Evolutionary conservation across 2,888 invertebrate genomes (phyloP).

Genomic region (Nomada lathburiana): DNA sequence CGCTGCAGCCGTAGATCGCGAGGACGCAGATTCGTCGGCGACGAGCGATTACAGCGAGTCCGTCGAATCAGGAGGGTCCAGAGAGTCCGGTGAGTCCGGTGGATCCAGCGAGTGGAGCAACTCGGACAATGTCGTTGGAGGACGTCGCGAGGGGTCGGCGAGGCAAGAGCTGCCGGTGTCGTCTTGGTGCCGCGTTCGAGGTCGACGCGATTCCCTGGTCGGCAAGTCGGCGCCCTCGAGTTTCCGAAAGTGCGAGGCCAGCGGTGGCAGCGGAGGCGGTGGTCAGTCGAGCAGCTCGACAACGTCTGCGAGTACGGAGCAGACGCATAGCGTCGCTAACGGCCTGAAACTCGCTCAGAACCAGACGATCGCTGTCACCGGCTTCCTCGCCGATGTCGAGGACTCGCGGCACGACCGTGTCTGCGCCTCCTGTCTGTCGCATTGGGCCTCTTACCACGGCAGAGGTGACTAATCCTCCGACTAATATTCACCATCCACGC

Average conservation of each 20-base stretch:
- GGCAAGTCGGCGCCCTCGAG: slow-evolving; percentile 70
- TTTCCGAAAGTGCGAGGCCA: slow-evolving; percentile 50
- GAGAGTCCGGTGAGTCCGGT: slow-evolving; percentile 48
- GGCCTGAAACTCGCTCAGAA: slow-evolving; percentile 90
- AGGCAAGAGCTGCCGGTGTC: slow-evolving; percentile 45
- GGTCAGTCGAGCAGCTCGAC: slow-evolving; percentile 59
- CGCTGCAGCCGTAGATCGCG: slow-evolving; percentile 71
- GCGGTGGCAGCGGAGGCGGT: slow-evolving; percentile 18
- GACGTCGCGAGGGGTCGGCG: slow-evolving; percentile 62
- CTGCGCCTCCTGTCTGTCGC: slow-evolving; percentile 84
- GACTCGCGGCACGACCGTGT: slow-evolving; percentile 85
- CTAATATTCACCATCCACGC: slow-evolving; percentile 13
- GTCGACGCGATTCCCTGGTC: slow-evolving; percentile 35
- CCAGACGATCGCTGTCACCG: slow-evolving; percentile 90
- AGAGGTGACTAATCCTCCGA: slow-evolving; percentile 85
- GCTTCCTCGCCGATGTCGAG: slow-evolving; percentile 86
- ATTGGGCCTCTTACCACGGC: slow-evolving; percentile 89
- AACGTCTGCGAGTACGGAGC: slow-evolving; percentile 53
- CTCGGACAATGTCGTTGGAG: slow-evolving; percentile 53
- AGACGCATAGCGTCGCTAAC: slow-evolving; percentile 86
- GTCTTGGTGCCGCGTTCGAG: slow-evolving; percentile 47
- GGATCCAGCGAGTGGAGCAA: slow-evolving; percentile 74
- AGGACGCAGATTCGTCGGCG: slow-evolving; percentile 76
- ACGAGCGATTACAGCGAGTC: slow-evolving; percentile 78
- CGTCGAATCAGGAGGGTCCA: slow-evolving; percentile 68